Evolutionary conservation across 2,113 vertebrate species (phyloP), one percentile per base, ranked within the genome.

Genomic region (Saccopteryx leptura): DNA sequence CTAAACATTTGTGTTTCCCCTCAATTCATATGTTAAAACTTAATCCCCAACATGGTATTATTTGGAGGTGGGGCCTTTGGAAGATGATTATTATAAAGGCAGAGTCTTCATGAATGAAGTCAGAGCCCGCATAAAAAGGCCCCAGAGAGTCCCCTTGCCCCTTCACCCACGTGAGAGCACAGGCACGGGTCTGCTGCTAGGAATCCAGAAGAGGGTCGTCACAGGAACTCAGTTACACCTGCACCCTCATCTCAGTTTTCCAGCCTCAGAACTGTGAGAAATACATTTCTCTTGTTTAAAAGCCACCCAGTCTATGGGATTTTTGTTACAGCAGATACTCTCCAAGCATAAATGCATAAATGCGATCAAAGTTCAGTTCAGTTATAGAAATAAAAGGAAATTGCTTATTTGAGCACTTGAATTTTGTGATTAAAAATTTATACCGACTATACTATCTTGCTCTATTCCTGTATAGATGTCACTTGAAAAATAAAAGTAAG

Each of bases 351-450:
- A 83, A 71, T n/a, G 2, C 69, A 65, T 21, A 93, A 75, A 65
- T 1, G 4, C 82, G 17, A 63, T 12, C 5, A 65, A 94, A 63
- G 21, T 24, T 84, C 14, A 91, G 21, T 31, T 90, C 9, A 33
- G 8, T 80, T 84, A 90, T 0, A 90, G 28, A 94, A 92, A 76
- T n/a, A 94, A 92, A 88, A 60, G 61, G 1, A 88, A 75, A 1
- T 31, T 88, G 54, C 7, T 39, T 71, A 61, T 72, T 66, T 78
- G 8, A 39, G 48, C 9, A 26, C 18, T 15, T 81, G 9, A 56
- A 19, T 69, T 91, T 71, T 65, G 0, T 63, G 60, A 76, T 82
- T 76, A n/a, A 90, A 52, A 33, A 48, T 69, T 79, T 14, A 72
- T 63, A 72, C 28, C 33, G 91, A 31, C 8, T 81, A 46, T 9